These are phyloP conservation scores for Crossoptilon crossoptilon DNA, from an alignment of 2,797 vertebrate genomes.

Conservation along the genomic window DNA sequence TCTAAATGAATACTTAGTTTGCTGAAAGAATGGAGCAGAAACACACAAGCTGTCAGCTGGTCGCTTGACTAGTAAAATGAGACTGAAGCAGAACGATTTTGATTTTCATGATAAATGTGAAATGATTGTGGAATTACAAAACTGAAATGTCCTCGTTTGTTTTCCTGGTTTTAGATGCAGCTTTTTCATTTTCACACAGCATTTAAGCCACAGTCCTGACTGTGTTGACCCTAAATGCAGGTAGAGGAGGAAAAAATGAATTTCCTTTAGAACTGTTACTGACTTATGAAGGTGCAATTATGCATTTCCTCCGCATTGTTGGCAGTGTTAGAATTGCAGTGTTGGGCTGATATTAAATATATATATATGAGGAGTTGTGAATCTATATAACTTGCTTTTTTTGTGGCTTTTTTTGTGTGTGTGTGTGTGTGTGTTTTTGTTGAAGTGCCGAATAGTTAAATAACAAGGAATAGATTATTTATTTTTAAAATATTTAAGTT, in stretches of 20 bases:
- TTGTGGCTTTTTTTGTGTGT: neutral
- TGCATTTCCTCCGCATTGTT: neutral
- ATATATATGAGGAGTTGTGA: neutral
- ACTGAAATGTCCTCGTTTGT: neutral
- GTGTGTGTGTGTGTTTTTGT: too few relatives aligned
- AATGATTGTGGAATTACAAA: neutral
- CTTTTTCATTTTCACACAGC: neutral
- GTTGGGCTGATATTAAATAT: neutral
- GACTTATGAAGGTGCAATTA: neutral
- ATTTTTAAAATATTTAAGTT: neutral
- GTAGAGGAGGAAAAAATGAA: neutral
- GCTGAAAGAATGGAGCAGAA: neutral
- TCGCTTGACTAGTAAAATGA: neutral
- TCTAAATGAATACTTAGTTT: neutral
- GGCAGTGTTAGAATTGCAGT: neutral
- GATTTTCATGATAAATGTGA: neutral
- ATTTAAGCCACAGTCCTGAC: neutral
- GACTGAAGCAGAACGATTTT: neutral
- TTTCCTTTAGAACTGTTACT: neutral
- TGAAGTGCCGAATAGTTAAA: neutral
- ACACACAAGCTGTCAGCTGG: neutral
- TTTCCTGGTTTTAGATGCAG: neutral
- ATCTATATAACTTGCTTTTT: neutral
- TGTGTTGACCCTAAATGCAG: neutral
- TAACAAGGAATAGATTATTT: neutral